Evolutionary conservation across 2,797 vertebrate species (phyloP).

Genomic region (Acipenser transmontanus): DNA sequence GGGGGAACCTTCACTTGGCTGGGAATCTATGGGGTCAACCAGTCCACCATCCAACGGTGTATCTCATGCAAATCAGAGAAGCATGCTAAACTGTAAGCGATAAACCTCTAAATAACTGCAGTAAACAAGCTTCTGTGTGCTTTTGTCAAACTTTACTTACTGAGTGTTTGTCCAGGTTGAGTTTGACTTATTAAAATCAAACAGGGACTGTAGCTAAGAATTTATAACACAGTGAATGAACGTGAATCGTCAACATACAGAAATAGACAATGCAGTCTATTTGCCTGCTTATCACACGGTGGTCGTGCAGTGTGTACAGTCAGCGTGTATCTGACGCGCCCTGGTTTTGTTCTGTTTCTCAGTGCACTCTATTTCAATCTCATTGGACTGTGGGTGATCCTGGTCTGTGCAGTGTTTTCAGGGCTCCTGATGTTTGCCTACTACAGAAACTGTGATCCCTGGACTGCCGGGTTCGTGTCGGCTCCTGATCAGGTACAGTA

Average conservation of each 20-base stretch:
- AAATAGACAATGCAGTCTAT: not conserved
- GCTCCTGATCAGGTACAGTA: constrained; percentile 70
- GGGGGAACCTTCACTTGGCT: constrained; percentile 76
- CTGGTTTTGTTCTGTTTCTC: not conserved
- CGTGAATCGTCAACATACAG: no score
- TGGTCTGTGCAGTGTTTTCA: constrained; percentile 60
- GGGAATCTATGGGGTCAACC: constrained; percentile 73
- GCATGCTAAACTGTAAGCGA: constrained; percentile 68
- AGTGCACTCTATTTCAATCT: constrained; percentile 80
- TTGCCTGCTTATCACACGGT: not conserved
- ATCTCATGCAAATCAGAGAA: constrained; percentile 73
- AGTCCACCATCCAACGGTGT: constrained; percentile 73
- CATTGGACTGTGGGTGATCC: constrained; percentile 60
- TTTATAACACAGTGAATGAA: no score
- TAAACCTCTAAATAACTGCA: no score
- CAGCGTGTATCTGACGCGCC: not conserved
- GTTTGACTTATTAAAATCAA: no score
- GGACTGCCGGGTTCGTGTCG: constrained; percentile 63
- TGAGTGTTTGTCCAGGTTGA: no score
- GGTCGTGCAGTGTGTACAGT: not conserved
- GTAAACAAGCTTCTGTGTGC: no score
- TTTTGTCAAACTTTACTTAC: no score
- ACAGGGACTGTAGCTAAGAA: no score
- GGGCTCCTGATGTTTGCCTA: constrained; percentile 72
- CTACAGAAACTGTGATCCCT: constrained; percentile 67